These are phyloP conservation scores for Catamblyrhynchus diadema DNA, from an alignment of 2,797 vertebrate species.

Conservation along the genomic window DNA sequence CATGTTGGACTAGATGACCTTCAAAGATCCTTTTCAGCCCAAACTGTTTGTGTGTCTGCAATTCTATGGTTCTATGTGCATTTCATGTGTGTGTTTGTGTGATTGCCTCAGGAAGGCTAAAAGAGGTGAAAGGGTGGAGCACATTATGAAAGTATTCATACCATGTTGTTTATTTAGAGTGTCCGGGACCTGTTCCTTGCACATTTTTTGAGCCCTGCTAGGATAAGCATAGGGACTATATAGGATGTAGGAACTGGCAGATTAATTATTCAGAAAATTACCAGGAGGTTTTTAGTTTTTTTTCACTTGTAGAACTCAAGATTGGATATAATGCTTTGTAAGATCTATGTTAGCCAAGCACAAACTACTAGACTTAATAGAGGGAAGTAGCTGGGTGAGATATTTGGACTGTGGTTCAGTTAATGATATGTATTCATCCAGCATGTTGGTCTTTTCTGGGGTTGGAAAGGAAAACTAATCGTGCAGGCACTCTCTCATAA, in stretches of 20 bases:
- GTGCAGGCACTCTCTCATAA: not conserved
- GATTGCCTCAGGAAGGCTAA: not conserved
- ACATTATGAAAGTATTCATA: not conserved
- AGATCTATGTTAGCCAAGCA: not conserved
- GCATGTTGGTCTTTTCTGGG: not conserved
- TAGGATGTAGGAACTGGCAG: too few species aligned
- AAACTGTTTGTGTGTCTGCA: not conserved
- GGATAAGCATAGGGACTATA: not conserved
- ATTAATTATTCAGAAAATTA: not conserved
- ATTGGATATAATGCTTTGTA: not conserved
- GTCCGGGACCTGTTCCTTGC: not conserved
- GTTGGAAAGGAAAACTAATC: not conserved
- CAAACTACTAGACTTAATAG: not conserved
- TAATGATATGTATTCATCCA: not conserved
- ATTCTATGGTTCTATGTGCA: not conserved
- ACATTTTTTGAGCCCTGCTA: not conserved
- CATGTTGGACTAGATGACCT: not conserved
- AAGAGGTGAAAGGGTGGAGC: not conserved
- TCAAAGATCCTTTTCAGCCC: not conserved
- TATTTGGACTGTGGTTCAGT: not conserved
- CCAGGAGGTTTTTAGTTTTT: not conserved
- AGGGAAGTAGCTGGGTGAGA: not conserved
- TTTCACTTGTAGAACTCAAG: not conserved
- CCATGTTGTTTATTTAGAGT: rapidly evolving
- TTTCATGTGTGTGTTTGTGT: not conserved